Evolutionary conservation across 2,888 invertebrate genomes (phyloP).

Genomic region (Drosophila atroscutellata): DNA sequence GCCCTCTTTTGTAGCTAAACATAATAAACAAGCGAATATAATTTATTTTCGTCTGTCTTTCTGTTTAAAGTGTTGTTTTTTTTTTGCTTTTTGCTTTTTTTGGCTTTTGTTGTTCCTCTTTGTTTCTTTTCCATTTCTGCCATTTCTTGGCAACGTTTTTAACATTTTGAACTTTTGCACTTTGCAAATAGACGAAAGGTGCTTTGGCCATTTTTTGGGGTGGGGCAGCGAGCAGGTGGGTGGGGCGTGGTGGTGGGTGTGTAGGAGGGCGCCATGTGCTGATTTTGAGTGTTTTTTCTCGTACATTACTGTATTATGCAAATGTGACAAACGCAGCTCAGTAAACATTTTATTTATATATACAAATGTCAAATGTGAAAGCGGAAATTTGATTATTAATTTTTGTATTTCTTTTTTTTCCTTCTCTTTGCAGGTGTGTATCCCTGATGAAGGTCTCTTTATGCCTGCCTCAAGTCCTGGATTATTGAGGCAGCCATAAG

Average conservation of each 20-base stretch:
- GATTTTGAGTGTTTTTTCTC: neutral
- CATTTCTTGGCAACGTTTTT: constrained; percentile 58
- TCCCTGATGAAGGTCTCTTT: constrained; percentile 30
- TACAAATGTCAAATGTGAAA: constrained; percentile 38
- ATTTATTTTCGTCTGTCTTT: constrained; percentile 60
- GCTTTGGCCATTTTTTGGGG: constrained; percentile 32
- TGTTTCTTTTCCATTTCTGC: constrained; percentile 28
- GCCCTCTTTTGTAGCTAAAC: constrained; percentile 5
- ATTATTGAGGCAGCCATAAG: constrained; percentile 76
- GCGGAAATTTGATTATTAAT: constrained; percentile 22
- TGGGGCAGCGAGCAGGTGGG: constrained; percentile 9
- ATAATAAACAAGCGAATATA: constrained; percentile 57
- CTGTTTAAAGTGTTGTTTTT: constrained; percentile 15
- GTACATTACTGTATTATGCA: constrained; percentile 34
- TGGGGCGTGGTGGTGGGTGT: neutral
- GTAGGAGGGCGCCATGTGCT: neutral
- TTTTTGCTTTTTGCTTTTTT: constrained; percentile 17
- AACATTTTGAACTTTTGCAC: constrained; percentile 73
- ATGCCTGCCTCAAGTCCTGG: constrained; percentile 80
- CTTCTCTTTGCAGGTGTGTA: constrained; percentile 68
- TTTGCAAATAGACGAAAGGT: constrained; percentile 64
- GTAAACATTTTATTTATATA: constrained; percentile 12
- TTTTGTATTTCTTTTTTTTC: constrained; percentile 16
- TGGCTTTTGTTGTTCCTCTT: constrained; percentile 9
- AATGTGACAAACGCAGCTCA: constrained; percentile 48